These are phyloP conservation scores for Cataglyphis altisquamis DNA, from an alignment of 2,888 invertebrate species.

Conservation along the genomic window DNA sequence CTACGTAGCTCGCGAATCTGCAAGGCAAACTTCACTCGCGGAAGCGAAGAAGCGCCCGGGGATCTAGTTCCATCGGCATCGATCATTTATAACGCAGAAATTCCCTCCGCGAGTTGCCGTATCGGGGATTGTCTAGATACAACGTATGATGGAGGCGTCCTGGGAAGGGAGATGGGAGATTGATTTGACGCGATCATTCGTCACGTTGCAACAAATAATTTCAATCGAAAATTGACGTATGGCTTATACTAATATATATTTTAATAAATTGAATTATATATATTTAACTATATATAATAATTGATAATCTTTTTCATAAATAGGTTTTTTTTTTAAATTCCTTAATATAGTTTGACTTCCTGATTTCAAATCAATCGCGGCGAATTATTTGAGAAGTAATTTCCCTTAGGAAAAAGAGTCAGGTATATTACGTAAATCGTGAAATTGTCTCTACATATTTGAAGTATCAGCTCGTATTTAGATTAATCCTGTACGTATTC, in stretches of 20 bases:
- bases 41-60: conserved; percentile 1
- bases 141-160: neutral
- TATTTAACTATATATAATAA: neutral
- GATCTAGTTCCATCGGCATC: conserved; percentile 53
- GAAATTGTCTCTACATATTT: neutral
- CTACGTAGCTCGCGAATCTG: conserved; percentile 59
- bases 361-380: neutral
- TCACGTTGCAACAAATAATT: conserved; percentile 27
- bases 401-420: neutral
- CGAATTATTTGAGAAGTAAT: conserved; percentile 9
- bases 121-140: conserved; percentile 11
- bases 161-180: conserved; percentile 8
- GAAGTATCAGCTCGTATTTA: neutral
- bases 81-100: conserved; percentile 40
- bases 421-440: neutral
- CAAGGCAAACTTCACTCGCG: conserved; percentile 57
- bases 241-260: neutral
- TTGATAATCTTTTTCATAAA: neutral
- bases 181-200: conserved; percentile 7
- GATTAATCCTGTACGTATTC: conserved; percentile 7
- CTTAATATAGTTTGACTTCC: neutral
- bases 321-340: neutral
- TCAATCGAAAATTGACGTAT: neutral
- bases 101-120: conserved; percentile 20
- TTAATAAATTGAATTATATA: neutral